Percentiles rank a stretch among this genome's conserved stretches.
Evolutionary conservation across 2,797 vertebrate genomes (phyloP).

Genomic region (Hypotaenidia philippensis): DNA sequence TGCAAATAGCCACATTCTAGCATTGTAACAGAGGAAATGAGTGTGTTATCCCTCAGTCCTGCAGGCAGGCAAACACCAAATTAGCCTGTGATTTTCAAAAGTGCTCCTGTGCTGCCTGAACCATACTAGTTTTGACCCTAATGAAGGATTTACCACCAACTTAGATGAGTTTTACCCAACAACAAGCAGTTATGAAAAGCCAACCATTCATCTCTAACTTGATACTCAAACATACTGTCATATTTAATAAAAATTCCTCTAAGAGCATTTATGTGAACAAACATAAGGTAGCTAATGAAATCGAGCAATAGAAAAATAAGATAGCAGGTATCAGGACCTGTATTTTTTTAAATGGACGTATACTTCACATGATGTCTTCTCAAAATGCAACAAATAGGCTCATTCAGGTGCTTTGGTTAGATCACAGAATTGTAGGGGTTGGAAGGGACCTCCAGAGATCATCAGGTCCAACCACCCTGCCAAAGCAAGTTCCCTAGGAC

Average conservation of each 20-base stretch:
- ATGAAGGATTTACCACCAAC: not conserved
- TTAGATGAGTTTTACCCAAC: not conserved
- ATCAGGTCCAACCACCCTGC: too few relatives aligned
- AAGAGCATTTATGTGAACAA: not conserved
- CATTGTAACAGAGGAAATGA: not conserved
- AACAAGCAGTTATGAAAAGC: not conserved
- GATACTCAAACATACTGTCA: not conserved
- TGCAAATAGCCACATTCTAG: conserved; percentile 14
- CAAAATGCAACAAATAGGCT: not conserved
- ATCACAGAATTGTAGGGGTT: too few relatives aligned
- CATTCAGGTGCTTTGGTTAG: not conserved
- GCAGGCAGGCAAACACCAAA: not conserved
- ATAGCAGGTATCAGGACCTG: not conserved
- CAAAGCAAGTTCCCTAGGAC: too few relatives aligned
- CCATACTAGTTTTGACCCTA: not conserved
- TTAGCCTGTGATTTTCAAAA: not conserved
- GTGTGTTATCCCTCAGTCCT: conserved; percentile 35
- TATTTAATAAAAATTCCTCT: not conserved
- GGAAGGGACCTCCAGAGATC: too few relatives aligned
- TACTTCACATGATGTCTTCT: fast-evolving
- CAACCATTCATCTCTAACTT: not conserved
- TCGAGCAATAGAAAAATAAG: not conserved
- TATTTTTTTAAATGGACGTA: not conserved
- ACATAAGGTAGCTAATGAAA: not conserved
- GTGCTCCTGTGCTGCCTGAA: not conserved